Percentiles rank a stretch among this genome's conserved stretches.
phyloP scores from a whole-genome alignment of 1,140 invertebrate species.

The Lineus longissimus region DNA sequence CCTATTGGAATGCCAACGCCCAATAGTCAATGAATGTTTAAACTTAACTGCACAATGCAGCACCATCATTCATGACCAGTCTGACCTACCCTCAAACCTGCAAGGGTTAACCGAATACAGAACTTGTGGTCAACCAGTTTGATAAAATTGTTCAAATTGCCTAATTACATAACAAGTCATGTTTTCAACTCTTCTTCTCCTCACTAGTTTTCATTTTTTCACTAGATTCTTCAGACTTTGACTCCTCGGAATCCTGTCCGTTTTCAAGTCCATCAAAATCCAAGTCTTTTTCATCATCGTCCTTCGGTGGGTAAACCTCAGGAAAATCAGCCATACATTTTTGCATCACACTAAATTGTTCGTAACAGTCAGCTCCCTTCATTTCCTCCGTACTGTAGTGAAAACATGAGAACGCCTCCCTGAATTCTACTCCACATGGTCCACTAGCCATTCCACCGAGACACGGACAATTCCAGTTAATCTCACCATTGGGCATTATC shows the following conservation, averaged over 20 bases:
- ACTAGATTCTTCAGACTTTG: background rate
- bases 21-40: too few species aligned
- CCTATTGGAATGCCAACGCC: too few species aligned
- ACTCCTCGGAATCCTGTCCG: background rate
- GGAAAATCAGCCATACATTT: slow-evolving; percentile 89
- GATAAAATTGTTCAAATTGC: too few species aligned
- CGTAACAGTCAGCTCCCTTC: slow-evolving; percentile 82
- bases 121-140: too few species aligned
- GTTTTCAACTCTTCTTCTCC: background rate
- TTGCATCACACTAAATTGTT: slow-evolving; percentile 86
- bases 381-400: slow-evolving; percentile 75
- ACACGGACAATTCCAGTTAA: slow-evolving; percentile 97
- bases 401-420: slow-evolving; percentile 92
- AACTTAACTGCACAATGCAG: too few species aligned
- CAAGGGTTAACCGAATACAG: too few species aligned
- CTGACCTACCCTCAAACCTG: too few species aligned
- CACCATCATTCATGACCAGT: too few species aligned
- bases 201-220: background rate
- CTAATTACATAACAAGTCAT: too few species aligned
- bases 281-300: slow-evolving; percentile 37
- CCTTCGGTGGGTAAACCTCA: slow-evolving; percentile 70
- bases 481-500: slow-evolving; percentile 80
- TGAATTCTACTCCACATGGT: slow-evolving; percentile 87
- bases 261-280: slow-evolving; percentile 6
- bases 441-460: slow-evolving; percentile 92